Conservation (phyloP, 2,797 vertebrate genomes). For the Aulostomus chinensis region DNA sequence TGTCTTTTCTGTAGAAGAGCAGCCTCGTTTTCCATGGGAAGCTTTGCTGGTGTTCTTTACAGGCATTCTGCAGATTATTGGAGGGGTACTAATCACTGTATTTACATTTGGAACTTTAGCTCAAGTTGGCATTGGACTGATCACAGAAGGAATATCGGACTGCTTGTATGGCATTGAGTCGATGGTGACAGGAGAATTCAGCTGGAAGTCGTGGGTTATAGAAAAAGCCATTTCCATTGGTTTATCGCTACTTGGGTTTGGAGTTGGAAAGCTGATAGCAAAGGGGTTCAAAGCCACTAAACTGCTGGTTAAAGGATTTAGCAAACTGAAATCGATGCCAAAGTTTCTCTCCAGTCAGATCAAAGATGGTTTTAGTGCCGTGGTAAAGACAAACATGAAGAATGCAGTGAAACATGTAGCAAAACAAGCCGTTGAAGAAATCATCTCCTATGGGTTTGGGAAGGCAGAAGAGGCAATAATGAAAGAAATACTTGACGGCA, state of each 20-base stretch:
- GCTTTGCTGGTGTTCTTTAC: conserved; percentile 10
- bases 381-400: conserved; percentile 12
- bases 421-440: conserved; percentile 2
- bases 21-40: conserved; percentile 29
- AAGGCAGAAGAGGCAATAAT: conserved; percentile 23
- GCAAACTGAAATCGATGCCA: conserved; percentile 24
- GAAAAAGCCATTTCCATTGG: conserved; percentile 20
- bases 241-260: conserved; percentile 5
- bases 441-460: neutral
- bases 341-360: conserved; percentile 16
- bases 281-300: conserved; percentile 25
- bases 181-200: conserved; percentile 45
- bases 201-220: conserved; percentile 38
- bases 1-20: conserved; percentile 25
- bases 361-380: conserved; percentile 7
- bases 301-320: neutral
- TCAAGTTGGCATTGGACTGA: conserved; percentile 22
- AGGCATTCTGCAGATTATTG: conserved; percentile 29
- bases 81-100: conserved; percentile 5
- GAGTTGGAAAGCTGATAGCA: conserved; percentile 34
- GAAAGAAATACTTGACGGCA: neutral
- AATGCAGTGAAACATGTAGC: conserved; percentile 1
- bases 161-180: conserved; percentile 13
- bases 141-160: conserved; percentile 28
- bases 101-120: conserved; percentile 16